Base-by-base conservation (phyloP, 1,140 invertebrate genomes). In the Stegodyphus mimosarum region DNA sequence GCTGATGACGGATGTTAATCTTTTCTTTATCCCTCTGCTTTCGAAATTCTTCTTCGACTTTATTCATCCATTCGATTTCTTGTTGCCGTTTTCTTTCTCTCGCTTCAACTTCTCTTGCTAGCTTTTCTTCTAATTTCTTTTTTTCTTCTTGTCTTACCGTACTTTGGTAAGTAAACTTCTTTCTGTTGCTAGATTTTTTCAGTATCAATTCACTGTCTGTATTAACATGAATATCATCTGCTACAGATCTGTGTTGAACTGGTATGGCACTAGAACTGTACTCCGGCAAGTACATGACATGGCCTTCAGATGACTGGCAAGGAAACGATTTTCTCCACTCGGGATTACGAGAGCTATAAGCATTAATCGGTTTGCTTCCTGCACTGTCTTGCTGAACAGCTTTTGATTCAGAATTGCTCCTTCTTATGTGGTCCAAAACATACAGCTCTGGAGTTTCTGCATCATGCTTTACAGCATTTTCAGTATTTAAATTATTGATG, bases 241-340 rank as follows among this genome's bases (percentile, higher is more conserved):
- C 51, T 7, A 52, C n/a, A 3, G 52, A 15, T 7, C 13, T 6
- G 17, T 67, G 15, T 63, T 86, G 60, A 18, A 15, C 13, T 66
- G 52, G 64, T 10, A 49, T 18, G 9, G 74, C 11, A 52, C 17
- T 69, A 52, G 90, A 88, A 87, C 92, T 92, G 74, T 93, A 93
- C 72, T 94, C 93, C 0, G 95, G 95, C 52, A 96, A 91, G 90
- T 96, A 96, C 94, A 96, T 95, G 7, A 95, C 92, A 81, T 89
- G 89, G 10, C 88, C 88, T 70, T 84, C 76, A 13, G 75, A 67
- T 11, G 87, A 86, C 18, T 88, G 87, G 7, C 86, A 71, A 3
- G 53, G 52, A n/a, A 74, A 81, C 15, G 81, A 84, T 69, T 71
- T 84, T 15, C 66, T 70, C 73, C 72, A 70, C 76, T 76, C 81